Conservation (phyloP, 2,888 invertebrate genomes). For the Neoascia interrupta region DNA sequence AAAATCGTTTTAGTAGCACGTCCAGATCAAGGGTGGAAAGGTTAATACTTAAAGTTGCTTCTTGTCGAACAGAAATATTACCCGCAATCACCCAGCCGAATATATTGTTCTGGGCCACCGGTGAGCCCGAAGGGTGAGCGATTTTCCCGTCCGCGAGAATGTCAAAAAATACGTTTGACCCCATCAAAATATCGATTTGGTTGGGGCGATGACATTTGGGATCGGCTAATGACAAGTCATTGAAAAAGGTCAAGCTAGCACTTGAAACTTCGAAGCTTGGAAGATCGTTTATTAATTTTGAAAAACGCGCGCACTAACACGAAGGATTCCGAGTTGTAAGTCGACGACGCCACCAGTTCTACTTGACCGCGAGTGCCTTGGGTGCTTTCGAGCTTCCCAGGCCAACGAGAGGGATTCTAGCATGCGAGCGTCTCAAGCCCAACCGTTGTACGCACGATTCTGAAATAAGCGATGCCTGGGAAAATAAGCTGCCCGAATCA, state of each 20-base stretch:
- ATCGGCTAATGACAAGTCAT: slow-evolving; percentile 19
- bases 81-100: slow-evolving; percentile 28
- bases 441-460: slow-evolving; percentile 21
- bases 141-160: slow-evolving; percentile 11
- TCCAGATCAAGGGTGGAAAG: slow-evolving; percentile 7
- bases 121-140: slow-evolving; percentile 5
- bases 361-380: too few relatives aligned
- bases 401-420: slow-evolving; percentile 1
- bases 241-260: slow-evolving; percentile 14
- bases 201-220: neutral
- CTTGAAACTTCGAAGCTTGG: neutral
- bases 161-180: slow-evolving; percentile 34
- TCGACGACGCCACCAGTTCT: too few relatives aligned
- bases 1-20: slow-evolving; percentile 3
- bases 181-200: slow-evolving; percentile 38
- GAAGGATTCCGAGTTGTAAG: too few relatives aligned
- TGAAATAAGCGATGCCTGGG: slow-evolving; percentile 21
- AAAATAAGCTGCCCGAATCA: slow-evolving; percentile 1
- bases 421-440: slow-evolving; percentile 8
- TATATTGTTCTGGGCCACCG: slow-evolving; percentile 7
- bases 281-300: slow-evolving; percentile 12
- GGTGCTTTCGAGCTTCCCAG: neutral
- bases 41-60: neutral
- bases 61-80: neutral
- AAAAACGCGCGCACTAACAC: too few relatives aligned